Base-by-base conservation (phyloP, 2,797 vertebrate species). In the Falco peregrinus region DNA sequence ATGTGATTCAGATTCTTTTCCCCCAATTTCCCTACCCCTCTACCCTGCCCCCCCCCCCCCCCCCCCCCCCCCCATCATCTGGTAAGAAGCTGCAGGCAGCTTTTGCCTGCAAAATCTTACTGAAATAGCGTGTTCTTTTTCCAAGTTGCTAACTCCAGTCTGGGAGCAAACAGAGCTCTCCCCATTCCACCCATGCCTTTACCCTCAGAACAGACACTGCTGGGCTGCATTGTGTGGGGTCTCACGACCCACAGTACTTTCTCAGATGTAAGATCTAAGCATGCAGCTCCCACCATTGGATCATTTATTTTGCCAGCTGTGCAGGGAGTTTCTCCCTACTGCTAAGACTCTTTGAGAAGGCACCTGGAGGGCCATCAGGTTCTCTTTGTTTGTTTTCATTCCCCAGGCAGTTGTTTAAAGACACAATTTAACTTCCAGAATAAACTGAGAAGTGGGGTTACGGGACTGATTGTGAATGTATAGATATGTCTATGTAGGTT, bases 241-340 rank as follows among this genome's bases (percentile, higher is more conserved):
- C 90, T 84, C 56, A 35, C 0, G 3, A 63, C 45, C 22, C 35
- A 7, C 63, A 53, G 22, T 8, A 6, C 50, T 82, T 79, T 53
- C 74, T 56, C 85, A 96, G 73, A 77, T 69, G 54, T 7, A 21
- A 83, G 75, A 64, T 16, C 86, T 18, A 21, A 84, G 50, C 1
- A 2, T n/a, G 20, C 24, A 57, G 3, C 64, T 50, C 71, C 59
- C 41, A 13, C 41, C n/a, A 11, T 6, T 11, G 47, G 54, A 48
- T 87, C 86, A 81, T 75, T 71, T 96, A 2, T 95, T 93, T 93
- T 94, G 75, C 89, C 89, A 96, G 89, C 90, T 93, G 94, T 48
- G 45, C 19, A 22, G 16, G 29, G 77, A 87, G 16, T 50, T 56
- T 77, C 83, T 93, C n/a, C 54, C 53, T 26, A 14, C 53, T 56